Percentiles rank a stretch among this genome's conserved stretches.
Conservation (phyloP, 2,113 vertebrate genomes). For the Odocoileus virginianus region DNA sequence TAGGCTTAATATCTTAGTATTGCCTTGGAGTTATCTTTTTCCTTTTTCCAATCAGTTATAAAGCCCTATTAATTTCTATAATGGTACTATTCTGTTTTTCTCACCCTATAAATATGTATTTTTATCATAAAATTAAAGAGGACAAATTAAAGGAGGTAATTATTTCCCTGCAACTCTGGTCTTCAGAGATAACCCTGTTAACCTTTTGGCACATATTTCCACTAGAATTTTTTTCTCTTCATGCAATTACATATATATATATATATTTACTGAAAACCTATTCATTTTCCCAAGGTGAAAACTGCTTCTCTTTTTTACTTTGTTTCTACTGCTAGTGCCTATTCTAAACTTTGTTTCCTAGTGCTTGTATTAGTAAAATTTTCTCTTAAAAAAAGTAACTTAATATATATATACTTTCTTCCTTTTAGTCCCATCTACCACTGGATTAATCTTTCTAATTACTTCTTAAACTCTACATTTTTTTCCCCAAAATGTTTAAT, state of each 20-base stretch:
- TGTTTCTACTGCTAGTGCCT: neutral
- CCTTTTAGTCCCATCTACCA: neutral
- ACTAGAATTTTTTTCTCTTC: neutral
- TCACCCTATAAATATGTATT: neutral
- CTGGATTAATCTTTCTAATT: neutral
- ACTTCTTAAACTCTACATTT: neutral
- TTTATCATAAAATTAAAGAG: neutral
- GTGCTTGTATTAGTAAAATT: neutral
- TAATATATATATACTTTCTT: neutral
- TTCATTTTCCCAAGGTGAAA: neutral
- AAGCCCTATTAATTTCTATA: neutral
- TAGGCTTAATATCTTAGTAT: neutral
- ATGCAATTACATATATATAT: neutral
- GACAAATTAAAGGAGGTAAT: neutral
- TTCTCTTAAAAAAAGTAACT: neutral
- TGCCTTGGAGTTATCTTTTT: neutral
- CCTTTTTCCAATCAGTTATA: neutral
- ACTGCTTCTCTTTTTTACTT: neutral
- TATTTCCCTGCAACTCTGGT: neutral
- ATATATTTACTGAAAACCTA: neutral
- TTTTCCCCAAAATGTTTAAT: neutral
- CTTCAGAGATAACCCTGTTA: neutral
- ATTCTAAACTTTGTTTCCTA: conserved; percentile 11
- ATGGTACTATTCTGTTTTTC: neutral
- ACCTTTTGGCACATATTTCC: neutral